Evolutionary conservation across 2,888 invertebrate genomes (phyloP), one percentile per base, ranked within the genome.

Genomic region (Tryphoninae sp.): DNA sequence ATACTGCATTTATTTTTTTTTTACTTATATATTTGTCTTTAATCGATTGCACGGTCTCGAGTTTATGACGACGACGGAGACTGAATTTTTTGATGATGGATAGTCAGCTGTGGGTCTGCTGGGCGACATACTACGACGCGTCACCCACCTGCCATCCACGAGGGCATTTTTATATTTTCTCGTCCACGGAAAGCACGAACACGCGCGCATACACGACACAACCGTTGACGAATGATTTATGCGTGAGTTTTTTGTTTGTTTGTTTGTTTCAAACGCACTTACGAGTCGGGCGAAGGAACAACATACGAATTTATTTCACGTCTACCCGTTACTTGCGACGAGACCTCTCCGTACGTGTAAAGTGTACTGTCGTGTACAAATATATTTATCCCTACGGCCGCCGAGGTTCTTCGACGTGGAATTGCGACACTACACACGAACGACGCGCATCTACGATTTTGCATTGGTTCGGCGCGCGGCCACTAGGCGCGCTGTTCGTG

Each of bases 91-190:
- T 19, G 51, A 68, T 22, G 51, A 59, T 68, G 33, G 9, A 13
- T 53, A 75, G 72, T 79, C 79, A 79, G 79, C 75, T 76, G 78
- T 68, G 49, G n/a, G 33, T 68, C 26, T 64, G 53, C 55, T 40
- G 55, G 71, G 71, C 78, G 65, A 55, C 64, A 51, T 22, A 76
- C 55, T 22, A 76, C 55, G 62, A 68, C 67, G 62, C 76, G 61
- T 82, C 67, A 79, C 72, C 75, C 81, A 78, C 74, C 79, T 79
- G 82, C 75, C 68, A 64, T 82, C 76, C 79, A 79, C 82, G 82
- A 79, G 82, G 76, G 79, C 76, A 82, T 71, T 79, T 82, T 82
- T 6, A 33, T 73, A 19, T 69, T 42, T 49, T 67, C 64, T 11
- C 58, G 55, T n/a, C n/a, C 40, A 26, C 19, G 61, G 11, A 16